Base-by-base conservation (phyloP, 2,888 invertebrate genomes). In the Cheilosia scutellata region DNA sequence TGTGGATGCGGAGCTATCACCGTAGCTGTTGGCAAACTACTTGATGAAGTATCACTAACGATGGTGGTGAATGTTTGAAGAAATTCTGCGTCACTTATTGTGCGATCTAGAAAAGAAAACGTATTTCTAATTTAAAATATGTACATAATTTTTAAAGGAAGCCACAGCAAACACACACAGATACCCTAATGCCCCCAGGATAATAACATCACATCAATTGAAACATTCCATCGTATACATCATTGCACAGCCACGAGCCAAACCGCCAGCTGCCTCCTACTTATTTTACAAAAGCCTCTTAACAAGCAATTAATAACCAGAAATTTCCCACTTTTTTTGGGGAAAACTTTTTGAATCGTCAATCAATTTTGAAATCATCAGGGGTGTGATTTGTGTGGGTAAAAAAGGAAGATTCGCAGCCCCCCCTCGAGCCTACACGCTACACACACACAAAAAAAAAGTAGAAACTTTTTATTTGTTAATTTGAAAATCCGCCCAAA, bases 51-150 rank as follows among this genome's bases (percentile, higher is more conserved):
- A 74, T 79, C 80, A 65, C 60, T 82, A 25, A 65, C 86, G 62
- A 70, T 87, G 58, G 75, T 88, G 66, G 68, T 87, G 75, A 72
- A 88, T 68, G 71, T 83, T 60, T 83, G 88, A 27, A 68, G 87
- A 88, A 89, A 87, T 88, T 89, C 88, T 58, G 89, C 89, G 70
- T 89, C 89, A 82, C 90, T 89, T 37, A 90, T 90, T 89, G 90
- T 89, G 63, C 88, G 88, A 88, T 90, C 90, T 87, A 83, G 57
- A 88, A 90, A 71, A 88, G 84, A 82, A 70, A 47, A 53, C 25
- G 87, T 20, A 87, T 33, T 55, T 33, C 16, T 47, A 33, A 53
- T 5, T 37, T 40, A 27, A 51, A 7, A 31, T 37, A 57, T 16
- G 4, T 3, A 9, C 7, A 33, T 27, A 2, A 5, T 20, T 25